Evolutionary conservation across 2,113 vertebrate species (phyloP), one percentile per base, ranked within the genome.

Genomic region (Fulica atra): DNA sequence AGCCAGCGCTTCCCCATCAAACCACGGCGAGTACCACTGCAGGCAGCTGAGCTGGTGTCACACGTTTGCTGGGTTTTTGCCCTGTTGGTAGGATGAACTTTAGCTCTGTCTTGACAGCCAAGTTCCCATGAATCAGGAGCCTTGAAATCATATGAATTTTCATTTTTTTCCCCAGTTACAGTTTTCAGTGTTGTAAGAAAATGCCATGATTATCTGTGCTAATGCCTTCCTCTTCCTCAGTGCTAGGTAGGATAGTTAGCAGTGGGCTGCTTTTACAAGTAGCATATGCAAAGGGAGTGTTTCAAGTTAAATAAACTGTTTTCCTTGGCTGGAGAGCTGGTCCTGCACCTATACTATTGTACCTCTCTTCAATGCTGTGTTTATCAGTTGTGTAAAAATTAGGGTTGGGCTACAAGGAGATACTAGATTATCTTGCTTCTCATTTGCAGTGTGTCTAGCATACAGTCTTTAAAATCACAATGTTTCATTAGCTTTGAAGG

Each of bases 321-420:
- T 24, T 86, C 17, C 25, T 35, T 81, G 56, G 10, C 44, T 89
- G 68, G 60, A 44, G 78, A 85, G 48, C 35, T 6, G 86, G 76
- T 25, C 63, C 70, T 65, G 74, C 29, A 84, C 78, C 69, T 91
- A 13, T 89, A 89, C 92, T 94, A 88, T 91, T 84, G 64, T 83
- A 92, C 92, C 88, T 97, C 78, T 95, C 95, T 93, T 92, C 90
- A 95, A 76, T 94, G 88, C 86, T 89, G 78, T 54, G 40, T 91
- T 92, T 94, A 95, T 94, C 50, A 63, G 81, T 84, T 88, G 66
- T 83, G 95, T 97, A 81, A 92, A 92, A 95, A 77, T 89, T 56
- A 77, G n/a, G 86, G 25, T 83, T 93, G 86, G 44, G 19, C 81
- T 76, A 76, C 54, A 63, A 59, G 81, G 91, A 94, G 81, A 60